Percentiles rank a stretch among this genome's conserved stretches.
phyloP scores from a whole-genome alignment of 2,888 invertebrate species.

The Drosophila mulleri region DNA sequence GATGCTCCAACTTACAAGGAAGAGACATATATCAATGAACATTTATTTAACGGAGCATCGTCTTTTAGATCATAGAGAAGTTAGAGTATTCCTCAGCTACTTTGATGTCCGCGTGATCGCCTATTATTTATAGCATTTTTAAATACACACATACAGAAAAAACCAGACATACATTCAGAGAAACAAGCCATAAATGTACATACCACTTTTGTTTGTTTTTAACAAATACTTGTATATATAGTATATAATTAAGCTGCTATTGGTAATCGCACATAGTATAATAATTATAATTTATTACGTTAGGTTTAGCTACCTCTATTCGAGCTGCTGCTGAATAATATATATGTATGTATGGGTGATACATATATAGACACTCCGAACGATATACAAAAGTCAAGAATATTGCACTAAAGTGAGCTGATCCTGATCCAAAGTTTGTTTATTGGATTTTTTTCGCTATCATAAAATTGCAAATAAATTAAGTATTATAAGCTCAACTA shows the following conservation, averaged over 20 bases:
- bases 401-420: constrained; percentile 21
- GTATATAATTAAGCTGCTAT: constrained; percentile 62
- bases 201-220: constrained; percentile 48
- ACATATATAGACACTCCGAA: neutral
- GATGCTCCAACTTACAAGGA: constrained; percentile 25
- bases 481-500: neutral
- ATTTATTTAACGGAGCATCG: constrained; percentile 27
- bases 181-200: constrained; percentile 38
- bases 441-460: neutral
- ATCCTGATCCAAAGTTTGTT: neutral
- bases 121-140: constrained; percentile 15
- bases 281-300: constrained; percentile 41
- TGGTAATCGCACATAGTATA: constrained; percentile 50
- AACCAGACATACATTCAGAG: constrained; percentile 46
- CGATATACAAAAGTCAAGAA: constrained; percentile 36
- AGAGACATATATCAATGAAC: constrained; percentile 1
- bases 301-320: constrained; percentile 9
- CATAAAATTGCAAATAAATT: neutral
- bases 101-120: constrained; percentile 7
- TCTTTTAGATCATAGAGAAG: constrained; percentile 27
- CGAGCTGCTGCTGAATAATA: constrained; percentile 22
- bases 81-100: constrained; percentile 8
- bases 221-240: constrained; percentile 53
- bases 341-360: neutral
- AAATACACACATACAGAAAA: constrained; percentile 44